Evolutionary conservation across 2,113 vertebrate genomes (phyloP).

Genomic region (Empidonax traillii): DNA sequence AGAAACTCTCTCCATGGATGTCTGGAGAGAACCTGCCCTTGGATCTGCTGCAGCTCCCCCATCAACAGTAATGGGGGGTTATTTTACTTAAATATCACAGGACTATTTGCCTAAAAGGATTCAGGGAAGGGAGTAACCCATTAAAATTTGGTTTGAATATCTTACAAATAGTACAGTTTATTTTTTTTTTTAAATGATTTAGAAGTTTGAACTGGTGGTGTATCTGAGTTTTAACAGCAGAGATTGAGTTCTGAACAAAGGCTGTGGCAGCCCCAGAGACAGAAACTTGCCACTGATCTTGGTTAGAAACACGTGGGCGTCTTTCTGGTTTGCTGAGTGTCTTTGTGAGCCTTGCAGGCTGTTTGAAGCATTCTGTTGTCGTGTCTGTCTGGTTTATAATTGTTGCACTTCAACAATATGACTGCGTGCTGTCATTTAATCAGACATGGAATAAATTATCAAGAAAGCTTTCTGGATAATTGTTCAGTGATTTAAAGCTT

Average conservation of each 20-base stretch:
- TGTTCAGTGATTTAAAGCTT: slow-evolving; percentile 18
- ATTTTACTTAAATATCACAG: neutral
- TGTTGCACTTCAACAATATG: slow-evolving; percentile 52
- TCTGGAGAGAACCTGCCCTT: neutral
- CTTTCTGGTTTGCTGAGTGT: slow-evolving; percentile 37
- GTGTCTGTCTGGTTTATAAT: slow-evolving; percentile 54
- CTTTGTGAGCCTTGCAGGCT: slow-evolving; percentile 35
- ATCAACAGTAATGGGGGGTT: neutral
- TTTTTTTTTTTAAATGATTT: neutral
- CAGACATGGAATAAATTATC: slow-evolving; percentile 39
- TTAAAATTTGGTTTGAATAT: neutral
- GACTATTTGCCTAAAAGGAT: neutral
- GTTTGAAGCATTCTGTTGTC: slow-evolving; percentile 50
- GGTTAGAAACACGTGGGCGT: slow-evolving; percentile 30
- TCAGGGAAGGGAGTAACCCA: neutral
- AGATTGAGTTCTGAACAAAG: neutral
- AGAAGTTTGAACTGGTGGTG: neutral
- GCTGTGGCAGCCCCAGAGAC: neutral
- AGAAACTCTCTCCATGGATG: neutral
- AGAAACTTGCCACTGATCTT: neutral
- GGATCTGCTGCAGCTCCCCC: neutral
- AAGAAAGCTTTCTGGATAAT: slow-evolving; percentile 28
- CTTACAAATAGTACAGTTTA: neutral
- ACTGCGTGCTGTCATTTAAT: slow-evolving; percentile 55
- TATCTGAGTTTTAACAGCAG: neutral